Evolutionary conservation across 2,888 invertebrate species (phyloP).

Genomic region (Orchesellides sinensis): DNA sequence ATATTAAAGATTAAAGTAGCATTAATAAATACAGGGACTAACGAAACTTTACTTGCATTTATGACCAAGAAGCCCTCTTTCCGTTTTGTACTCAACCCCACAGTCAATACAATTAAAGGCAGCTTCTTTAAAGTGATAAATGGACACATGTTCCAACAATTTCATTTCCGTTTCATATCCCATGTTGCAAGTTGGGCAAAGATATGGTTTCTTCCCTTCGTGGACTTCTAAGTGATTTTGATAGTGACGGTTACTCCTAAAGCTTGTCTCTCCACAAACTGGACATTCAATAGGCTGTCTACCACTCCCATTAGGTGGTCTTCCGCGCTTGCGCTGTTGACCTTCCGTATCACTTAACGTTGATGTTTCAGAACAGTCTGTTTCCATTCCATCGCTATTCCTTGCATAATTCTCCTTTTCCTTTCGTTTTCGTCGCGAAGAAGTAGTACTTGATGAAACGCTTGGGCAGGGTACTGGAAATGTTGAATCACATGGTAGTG

Average conservation of each 20-base stretch:
- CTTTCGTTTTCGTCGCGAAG: too few species aligned
- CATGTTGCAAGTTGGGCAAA: neutral
- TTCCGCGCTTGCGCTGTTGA: neutral
- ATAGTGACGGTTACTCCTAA: neutral
- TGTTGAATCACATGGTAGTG: too few species aligned
- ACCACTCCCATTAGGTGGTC: neutral
- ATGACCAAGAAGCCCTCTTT: neutral
- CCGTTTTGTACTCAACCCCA: neutral
- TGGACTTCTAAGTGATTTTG: slow-evolving; percentile 5
- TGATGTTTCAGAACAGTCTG: neutral
- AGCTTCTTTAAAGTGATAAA: neutral
- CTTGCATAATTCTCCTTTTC: too few species aligned
- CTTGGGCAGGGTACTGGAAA: neutral
- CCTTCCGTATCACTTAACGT: neutral
- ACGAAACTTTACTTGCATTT: too few species aligned
- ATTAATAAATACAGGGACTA: too few species aligned
- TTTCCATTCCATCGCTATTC: too few species aligned
- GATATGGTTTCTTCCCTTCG: slow-evolving; percentile 2
- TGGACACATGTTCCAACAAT: neutral
- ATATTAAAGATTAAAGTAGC: too few species aligned
- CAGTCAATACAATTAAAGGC: neutral
- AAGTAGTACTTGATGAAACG: too few species aligned
- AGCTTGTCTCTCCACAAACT: neutral
- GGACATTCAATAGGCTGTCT: neutral
- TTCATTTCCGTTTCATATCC: neutral